Evolutionary conservation across 2,113 vertebrate species (phyloP).

Genomic region (Acanthisitta chloris): DNA sequence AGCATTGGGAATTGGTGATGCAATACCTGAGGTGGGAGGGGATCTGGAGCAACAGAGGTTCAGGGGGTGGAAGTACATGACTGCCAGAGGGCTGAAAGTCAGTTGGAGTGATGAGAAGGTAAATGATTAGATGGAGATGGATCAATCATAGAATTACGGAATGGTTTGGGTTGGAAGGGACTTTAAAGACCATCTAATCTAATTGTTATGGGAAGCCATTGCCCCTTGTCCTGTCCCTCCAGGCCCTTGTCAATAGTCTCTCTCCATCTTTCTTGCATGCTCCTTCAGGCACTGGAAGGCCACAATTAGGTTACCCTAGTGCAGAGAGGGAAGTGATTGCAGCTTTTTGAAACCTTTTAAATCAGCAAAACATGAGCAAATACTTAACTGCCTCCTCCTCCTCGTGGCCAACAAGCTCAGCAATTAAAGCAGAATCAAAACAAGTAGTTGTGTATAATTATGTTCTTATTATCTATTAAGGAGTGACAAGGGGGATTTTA

Average conservation of each 20-base stretch:
- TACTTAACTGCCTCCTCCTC: background rate
- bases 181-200: background rate
- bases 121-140: background rate
- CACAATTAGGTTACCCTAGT: too few species aligned
- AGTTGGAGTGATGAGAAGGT: background rate
- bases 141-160: background rate
- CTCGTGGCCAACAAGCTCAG: background rate
- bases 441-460: background rate
- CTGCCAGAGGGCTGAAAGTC: background rate
- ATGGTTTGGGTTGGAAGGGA: background rate
- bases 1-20: background rate
- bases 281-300: too few species aligned
- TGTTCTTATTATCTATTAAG: background rate
- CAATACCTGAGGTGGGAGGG: background rate
- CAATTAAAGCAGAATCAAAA: background rate
- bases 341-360: background rate
- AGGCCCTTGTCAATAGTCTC: too few species aligned
- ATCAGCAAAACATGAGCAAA: background rate
- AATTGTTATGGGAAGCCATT: too few species aligned
- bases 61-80: accelerated
- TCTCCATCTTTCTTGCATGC: too few species aligned
- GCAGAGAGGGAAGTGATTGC: background rate
- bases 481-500: background rate
- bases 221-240: too few species aligned
- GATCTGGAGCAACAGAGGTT: background rate